Evolutionary conservation across 2,797 vertebrate species (phyloP).

Genomic region (Carduelis carduelis): DNA sequence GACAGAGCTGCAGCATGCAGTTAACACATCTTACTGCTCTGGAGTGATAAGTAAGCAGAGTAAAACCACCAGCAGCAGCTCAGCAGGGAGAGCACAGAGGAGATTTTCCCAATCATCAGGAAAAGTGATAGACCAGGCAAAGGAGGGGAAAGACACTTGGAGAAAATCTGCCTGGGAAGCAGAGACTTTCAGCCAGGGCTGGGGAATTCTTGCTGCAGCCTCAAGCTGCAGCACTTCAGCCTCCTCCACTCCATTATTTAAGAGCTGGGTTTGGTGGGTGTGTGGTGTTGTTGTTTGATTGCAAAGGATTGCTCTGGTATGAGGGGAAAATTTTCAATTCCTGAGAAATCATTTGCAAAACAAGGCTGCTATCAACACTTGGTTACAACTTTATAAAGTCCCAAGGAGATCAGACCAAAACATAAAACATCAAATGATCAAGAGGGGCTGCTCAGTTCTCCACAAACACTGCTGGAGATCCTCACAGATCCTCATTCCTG

Average conservation of each 20-base stretch:
- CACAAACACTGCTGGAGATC: not conserved
- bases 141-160: not conserved
- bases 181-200: not conserved
- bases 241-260: not conserved
- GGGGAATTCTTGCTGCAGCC: not conserved
- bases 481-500: not conserved
- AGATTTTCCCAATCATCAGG: not conserved
- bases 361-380: not conserved
- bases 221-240: not conserved
- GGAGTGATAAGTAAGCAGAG: not conserved
- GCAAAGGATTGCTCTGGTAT: constrained; percentile 12
- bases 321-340: not conserved
- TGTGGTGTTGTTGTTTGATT: not conserved
- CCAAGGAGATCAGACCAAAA: not conserved
- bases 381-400: not conserved
- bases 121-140: not conserved
- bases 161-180: not conserved
- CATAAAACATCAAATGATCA: not conserved
- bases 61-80: not conserved
- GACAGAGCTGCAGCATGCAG: not conserved
- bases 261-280: not conserved
- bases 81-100: not conserved
- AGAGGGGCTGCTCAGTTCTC: fast-evolving
- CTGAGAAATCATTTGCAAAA: not conserved
- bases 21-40: not conserved